Conservation (phyloP, 2,888 invertebrate genomes). For the Apoderus coryli region DNA sequence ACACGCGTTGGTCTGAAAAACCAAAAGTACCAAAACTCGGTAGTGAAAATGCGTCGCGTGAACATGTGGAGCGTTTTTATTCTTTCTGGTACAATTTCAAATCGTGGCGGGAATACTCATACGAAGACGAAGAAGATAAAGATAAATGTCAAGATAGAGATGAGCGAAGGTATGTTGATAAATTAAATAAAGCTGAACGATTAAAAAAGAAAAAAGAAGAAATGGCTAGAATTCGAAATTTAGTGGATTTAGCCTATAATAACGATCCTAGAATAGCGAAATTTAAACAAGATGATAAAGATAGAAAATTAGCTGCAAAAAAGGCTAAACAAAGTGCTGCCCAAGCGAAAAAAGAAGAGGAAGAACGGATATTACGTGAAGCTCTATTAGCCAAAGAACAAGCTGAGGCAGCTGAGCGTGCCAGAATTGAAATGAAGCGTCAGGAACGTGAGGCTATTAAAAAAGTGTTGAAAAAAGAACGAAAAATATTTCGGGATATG, state of each 20-base stretch:
- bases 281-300: conserved; percentile 89
- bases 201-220: conserved; percentile 95
- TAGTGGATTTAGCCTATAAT: conserved; percentile 89
- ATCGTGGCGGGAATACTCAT: conserved; percentile 98
- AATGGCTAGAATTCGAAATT: conserved; percentile 73
- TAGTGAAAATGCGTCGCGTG: conserved; percentile 57
- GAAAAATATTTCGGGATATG: conserved; percentile 62
- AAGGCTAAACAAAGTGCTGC: conserved; percentile 74
- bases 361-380: conserved; percentile 60
- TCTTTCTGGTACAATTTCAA: conserved; percentile 98
- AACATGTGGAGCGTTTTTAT: conserved; percentile 87
- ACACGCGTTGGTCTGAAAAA: conserved; percentile 84
- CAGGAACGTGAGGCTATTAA: conserved; percentile 77
- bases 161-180: conserved; percentile 95
- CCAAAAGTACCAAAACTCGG: conserved; percentile 71
- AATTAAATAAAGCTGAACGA: conserved; percentile 87
- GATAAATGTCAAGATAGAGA: conserved; percentile 94
- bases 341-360: conserved; percentile 70
- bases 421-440: conserved; percentile 64
- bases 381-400: conserved; percentile 61
- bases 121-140: conserved; percentile 96
- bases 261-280: conserved; percentile 85
- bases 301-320: conserved; percentile 77
- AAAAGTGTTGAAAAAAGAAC: conserved; percentile 74
- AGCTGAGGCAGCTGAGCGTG: conserved; percentile 68